Conservation (phyloP, 2,888 invertebrate genomes). For the Cheilosia vernalis region DNA sequence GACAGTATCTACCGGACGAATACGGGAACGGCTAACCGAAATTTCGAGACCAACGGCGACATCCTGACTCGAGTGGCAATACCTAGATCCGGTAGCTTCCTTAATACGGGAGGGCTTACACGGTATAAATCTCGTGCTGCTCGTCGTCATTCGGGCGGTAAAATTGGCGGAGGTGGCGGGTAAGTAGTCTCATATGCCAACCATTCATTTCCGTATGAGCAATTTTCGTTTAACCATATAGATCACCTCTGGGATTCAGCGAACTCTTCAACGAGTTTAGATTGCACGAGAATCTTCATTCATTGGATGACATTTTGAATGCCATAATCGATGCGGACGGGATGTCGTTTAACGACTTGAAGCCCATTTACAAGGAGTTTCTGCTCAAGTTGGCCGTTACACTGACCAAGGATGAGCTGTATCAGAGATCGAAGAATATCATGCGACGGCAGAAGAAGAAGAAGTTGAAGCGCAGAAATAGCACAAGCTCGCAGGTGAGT, state of each 20-base stretch:
- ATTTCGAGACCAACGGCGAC: constrained; percentile 88
- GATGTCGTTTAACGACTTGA: constrained; percentile 96
- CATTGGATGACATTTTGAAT: constrained; percentile 93
- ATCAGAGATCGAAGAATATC: constrained; percentile 94
- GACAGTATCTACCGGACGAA: constrained; percentile 75
- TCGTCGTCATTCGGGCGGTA: constrained; percentile 81
- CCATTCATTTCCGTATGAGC: constrained; percentile 5
- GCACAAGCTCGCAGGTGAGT: constrained; percentile 77
- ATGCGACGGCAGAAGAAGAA: constrained; percentile 93
- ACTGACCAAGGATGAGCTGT: constrained; percentile 95
- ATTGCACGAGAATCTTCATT: constrained; percentile 93
- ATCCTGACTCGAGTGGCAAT: constrained; percentile 93
- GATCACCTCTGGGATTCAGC: constrained; percentile 93
- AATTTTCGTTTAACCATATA: constrained; percentile 82
- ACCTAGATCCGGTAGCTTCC: constrained; percentile 92
- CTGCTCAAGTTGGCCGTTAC: constrained; percentile 93
- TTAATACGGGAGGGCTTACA: constrained; percentile 91
- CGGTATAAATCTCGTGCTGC: constrained; percentile 88
- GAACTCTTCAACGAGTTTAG: constrained; percentile 94
- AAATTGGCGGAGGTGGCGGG: constrained; percentile 83
- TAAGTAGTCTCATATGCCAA: constrained; percentile 77
- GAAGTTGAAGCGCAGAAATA: constrained; percentile 85
- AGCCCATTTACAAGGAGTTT: constrained; percentile 96
- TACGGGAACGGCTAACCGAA: constrained; percentile 67
- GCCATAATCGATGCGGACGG: constrained; percentile 96